Percentiles rank a stretch among this genome's conserved stretches.
Conservation (phyloP, 2,113 vertebrate species). For the Upupa epops region DNA sequence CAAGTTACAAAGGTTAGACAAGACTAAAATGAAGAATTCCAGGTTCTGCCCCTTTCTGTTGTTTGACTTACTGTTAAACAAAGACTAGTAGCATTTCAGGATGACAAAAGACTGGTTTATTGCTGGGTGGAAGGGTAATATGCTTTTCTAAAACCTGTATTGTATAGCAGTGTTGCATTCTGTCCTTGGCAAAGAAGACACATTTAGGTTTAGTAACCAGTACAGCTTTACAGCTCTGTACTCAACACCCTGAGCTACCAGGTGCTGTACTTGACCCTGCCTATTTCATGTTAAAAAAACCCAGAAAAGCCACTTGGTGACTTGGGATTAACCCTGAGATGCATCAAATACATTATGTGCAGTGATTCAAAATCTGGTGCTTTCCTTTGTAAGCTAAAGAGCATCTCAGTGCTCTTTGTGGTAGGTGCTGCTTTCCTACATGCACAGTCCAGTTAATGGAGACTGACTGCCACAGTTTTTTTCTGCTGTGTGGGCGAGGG, state of each 20-base stretch:
- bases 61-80: neutral
- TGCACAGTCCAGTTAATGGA: neutral
- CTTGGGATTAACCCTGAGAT: neutral
- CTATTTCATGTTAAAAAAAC: neutral
- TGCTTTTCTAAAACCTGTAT: neutral
- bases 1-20: neutral
- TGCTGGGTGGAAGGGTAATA: neutral
- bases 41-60: neutral
- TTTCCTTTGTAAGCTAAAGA: neutral
- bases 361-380: neutral
- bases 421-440: rapidly evolving
- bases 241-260: neutral
- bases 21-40: neutral
- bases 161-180: neutral
- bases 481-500: neutral
- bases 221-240: neutral
- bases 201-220: neutral
- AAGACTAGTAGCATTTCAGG: neutral
- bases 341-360: neutral
- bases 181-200: neutral
- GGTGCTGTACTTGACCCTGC: neutral
- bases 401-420: neutral
- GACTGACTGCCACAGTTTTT: rapidly evolving
- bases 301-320: rapidly evolving
- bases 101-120: neutral